A percentile compares a stretch with the other conserved stretches of the same genome.
Conservation (phyloP, 2,888 invertebrate species). For the Muscina levida region DNA sequence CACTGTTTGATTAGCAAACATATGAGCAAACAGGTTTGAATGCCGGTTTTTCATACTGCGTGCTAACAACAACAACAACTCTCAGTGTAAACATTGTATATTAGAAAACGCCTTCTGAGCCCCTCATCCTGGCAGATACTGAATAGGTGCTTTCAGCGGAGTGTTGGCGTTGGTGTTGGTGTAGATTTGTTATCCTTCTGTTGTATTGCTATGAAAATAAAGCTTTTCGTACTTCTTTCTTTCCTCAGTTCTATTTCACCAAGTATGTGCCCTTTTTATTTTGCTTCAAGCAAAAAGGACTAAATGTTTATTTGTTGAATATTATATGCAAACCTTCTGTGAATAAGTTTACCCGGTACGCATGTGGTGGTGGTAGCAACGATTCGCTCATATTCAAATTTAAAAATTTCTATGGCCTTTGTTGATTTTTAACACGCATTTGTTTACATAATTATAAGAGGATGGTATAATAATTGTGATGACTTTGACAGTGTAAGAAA, state of each 20-base stretch:
- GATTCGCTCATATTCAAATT: neutral
- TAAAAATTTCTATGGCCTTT: neutral
- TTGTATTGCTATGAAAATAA: neutral
- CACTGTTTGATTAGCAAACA: conserved; percentile 6
- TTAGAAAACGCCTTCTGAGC: neutral
- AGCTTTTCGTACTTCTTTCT: conserved; percentile 17
- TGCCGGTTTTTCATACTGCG: neutral
- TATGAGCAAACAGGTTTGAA: neutral
- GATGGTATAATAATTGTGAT: neutral
- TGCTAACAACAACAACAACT: neutral
- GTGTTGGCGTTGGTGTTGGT: neutral
- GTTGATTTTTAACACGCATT: conserved; percentile 4
- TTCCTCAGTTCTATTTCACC: neutral
- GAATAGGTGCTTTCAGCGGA: neutral
- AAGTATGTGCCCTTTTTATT: conserved; percentile 26
- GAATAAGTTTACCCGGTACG: neutral
- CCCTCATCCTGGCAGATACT: neutral
- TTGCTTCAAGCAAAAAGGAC: conserved; percentile 30
- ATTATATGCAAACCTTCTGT: conserved; percentile 13
- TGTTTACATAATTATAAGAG: conserved; percentile 1
- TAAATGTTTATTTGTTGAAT: conserved; percentile 18
- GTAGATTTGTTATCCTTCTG: neutral
- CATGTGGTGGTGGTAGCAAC: neutral
- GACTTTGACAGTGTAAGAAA: too few relatives aligned
- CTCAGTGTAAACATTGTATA: neutral